These are phyloP conservation scores for Junonia oenone DNA, from an alignment of 2,888 invertebrate species.

Conservation along the genomic window DNA sequence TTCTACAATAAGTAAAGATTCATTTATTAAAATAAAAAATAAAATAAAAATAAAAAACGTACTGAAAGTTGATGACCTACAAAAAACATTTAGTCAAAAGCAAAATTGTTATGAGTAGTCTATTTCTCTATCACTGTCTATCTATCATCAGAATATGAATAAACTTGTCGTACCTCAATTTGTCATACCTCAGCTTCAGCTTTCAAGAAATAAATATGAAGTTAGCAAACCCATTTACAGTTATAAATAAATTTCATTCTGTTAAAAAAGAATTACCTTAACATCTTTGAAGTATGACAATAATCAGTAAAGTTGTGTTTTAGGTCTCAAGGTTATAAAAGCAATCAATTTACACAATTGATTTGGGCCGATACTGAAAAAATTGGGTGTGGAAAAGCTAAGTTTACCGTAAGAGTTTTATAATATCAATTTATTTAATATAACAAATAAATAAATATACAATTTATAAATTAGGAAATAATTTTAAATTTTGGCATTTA, in stretches of 20 bases:
- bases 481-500: too few relatives aligned
- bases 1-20: constrained; percentile 58
- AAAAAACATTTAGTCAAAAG: too few relatives aligned
- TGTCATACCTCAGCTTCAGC: neutral
- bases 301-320: neutral
- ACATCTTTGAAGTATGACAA: neutral
- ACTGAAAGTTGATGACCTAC: too few relatives aligned
- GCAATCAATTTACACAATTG: constrained; percentile 58
- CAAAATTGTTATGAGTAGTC: too few relatives aligned
- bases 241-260: too few relatives aligned
- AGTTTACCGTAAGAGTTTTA: constrained; percentile 52
- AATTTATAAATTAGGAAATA: too few relatives aligned
- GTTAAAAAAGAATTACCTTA: neutral
- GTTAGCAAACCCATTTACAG: neutral
- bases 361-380: constrained; percentile 63
- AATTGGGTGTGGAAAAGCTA: constrained; percentile 64
- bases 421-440: neutral
- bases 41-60: too few relatives aligned
- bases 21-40: too few relatives aligned
- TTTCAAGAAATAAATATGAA: neutral
- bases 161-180: too few relatives aligned
- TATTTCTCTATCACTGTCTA: too few relatives aligned
- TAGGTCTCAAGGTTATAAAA: constrained; percentile 22
- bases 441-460: too few relatives aligned
- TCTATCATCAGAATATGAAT: too few relatives aligned